Percentiles rank a stretch among this genome's conserved stretches.
Evolutionary conservation across 1,140 invertebrate species (phyloP).

Genomic region (Microplitis demolitor): DNA sequence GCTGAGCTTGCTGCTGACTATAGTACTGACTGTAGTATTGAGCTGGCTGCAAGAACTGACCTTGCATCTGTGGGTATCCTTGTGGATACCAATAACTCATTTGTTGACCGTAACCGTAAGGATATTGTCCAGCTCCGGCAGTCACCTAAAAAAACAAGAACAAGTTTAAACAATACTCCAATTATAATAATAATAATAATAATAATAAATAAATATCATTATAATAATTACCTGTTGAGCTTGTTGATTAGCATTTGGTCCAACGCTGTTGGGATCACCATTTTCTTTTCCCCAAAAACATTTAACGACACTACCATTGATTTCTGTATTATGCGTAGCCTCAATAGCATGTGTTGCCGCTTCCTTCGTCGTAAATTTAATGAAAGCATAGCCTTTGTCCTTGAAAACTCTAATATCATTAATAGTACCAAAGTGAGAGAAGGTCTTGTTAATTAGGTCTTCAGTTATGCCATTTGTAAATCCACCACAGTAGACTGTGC

Average conservation of each 20-base stretch:
- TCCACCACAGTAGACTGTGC: constrained; percentile 98
- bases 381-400: constrained; percentile 99
- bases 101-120: constrained; percentile 73
- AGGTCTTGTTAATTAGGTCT: constrained; percentile 95
- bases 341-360: constrained; percentile 96
- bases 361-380: constrained; percentile 97
- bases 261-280: constrained; percentile 72
- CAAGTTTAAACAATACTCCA: background rate
- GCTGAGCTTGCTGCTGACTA: constrained; percentile 45
- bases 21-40: constrained; percentile 66
- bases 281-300: constrained; percentile 99
- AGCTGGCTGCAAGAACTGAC: constrained; percentile 54
- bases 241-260: constrained; percentile 62
- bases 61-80: constrained; percentile 67
- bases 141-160: constrained; percentile 45
- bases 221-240: constrained; percentile 57
- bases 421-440: constrained; percentile 92
- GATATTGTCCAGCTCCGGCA: constrained; percentile 66
- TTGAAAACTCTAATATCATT: constrained; percentile 98
- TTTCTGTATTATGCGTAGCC: constrained; percentile 94
- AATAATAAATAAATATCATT: background rate
- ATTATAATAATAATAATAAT: background rate
- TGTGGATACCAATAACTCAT: constrained; percentile 84
- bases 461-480: constrained; percentile 92
- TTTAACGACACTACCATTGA: constrained; percentile 95